Conservation (phyloP, 2,888 invertebrate species). For the Tanypteryx hageni region DNA sequence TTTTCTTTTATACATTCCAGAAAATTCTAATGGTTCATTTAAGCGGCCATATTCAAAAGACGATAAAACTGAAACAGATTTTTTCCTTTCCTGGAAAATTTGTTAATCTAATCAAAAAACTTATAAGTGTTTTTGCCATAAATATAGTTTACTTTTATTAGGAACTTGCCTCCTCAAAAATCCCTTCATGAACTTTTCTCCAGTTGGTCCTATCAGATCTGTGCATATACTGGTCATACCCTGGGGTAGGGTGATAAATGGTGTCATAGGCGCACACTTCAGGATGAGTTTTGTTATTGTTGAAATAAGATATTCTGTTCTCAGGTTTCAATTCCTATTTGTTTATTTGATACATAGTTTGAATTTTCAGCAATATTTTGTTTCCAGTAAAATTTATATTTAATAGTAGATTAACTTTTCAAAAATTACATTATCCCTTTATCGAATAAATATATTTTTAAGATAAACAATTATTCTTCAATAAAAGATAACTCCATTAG, state of each 20-base stretch:
- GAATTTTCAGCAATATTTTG: neutral
- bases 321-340: neutral
- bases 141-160: neutral
- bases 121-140: neutral
- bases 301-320: slow-evolving; percentile 23
- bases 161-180: slow-evolving; percentile 41
- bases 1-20: slow-evolving; percentile 47
- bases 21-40: slow-evolving; percentile 33
- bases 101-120: too few relatives aligned
- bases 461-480: too few relatives aligned
- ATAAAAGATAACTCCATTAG: too few relatives aligned
- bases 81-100: slow-evolving; percentile 30
- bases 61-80: slow-evolving; percentile 10
- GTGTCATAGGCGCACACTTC: slow-evolving; percentile 20
- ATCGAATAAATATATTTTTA: too few relatives aligned
- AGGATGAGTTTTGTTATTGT: slow-evolving; percentile 6
- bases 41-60: slow-evolving; percentile 36
- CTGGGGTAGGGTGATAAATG: neutral
- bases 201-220: slow-evolving; percentile 10
- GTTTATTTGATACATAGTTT: neutral
- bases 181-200: slow-evolving; percentile 24
- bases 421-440: neutral
- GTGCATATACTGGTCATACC: slow-evolving; percentile 38
- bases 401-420: neutral
- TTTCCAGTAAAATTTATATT: neutral